Percentiles rank a stretch among this genome's conserved stretches.
Evolutionary conservation across 2,113 vertebrate genomes (phyloP).

Genomic region (Falco punctatus): DNA sequence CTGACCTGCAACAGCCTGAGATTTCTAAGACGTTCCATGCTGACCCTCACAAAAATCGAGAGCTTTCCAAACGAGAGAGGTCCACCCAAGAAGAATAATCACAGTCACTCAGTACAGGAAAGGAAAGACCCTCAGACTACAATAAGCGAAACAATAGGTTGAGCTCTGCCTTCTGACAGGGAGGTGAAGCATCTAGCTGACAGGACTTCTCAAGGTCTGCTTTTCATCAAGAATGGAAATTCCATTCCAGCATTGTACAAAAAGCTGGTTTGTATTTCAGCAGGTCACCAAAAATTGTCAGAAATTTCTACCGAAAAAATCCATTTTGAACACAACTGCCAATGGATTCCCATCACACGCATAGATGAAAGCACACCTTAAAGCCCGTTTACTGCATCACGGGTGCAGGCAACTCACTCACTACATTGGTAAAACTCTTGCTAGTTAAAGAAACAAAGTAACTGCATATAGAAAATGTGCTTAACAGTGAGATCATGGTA

Average conservation of each 20-base stretch:
- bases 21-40: background rate
- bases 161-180: background rate
- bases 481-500: background rate
- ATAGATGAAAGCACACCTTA: background rate
- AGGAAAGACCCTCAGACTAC: background rate
- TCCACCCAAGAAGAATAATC: background rate
- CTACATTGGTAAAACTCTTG: background rate
- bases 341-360: background rate
- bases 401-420: background rate
- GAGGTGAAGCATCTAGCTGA: background rate
- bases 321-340: background rate
- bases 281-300: background rate
- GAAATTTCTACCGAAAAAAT: background rate
- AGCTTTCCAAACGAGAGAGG: background rate
- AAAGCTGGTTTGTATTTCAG: background rate
- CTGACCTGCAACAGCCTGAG: background rate
- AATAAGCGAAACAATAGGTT: background rate
- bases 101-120: background rate
- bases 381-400: background rate
- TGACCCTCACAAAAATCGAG: background rate
- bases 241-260: background rate
- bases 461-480: background rate
- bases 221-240: background rate
- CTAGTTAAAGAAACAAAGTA: background rate
- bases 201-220: background rate